Conservation (phyloP, 2,888 invertebrate species). For the Stenotaenia linearis region DNA sequence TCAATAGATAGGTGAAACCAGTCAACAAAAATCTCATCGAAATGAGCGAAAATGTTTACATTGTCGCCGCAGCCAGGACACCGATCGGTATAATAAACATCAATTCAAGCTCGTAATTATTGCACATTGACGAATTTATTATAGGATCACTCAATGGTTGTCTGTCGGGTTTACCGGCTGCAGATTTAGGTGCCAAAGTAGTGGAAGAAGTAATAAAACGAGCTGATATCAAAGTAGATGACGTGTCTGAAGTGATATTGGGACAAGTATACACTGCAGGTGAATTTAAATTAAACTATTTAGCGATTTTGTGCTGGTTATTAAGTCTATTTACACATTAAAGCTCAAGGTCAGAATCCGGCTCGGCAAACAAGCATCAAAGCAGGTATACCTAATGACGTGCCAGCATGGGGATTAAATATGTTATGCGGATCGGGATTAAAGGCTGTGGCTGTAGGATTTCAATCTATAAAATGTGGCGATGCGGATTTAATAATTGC, state of each 20-base stretch:
- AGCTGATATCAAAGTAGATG: constrained; percentile 55
- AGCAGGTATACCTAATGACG: constrained; percentile 63
- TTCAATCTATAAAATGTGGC: constrained; percentile 63
- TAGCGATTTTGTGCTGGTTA: no score
- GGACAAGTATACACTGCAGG: constrained; percentile 62
- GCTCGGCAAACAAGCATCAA: constrained; percentile 68
- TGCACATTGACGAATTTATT: constrained; percentile 34
- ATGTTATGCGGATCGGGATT: constrained; percentile 81
- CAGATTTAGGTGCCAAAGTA: constrained; percentile 63
- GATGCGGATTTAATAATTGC: no score
- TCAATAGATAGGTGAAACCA: neutral
- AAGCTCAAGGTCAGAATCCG: constrained; percentile 80
- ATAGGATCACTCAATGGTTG: constrained; percentile 65
- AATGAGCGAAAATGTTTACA: constrained; percentile 53
- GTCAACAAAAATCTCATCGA: neutral
- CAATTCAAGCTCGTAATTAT: no score
- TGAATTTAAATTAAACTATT: constrained; percentile 34
- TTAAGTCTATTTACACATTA: no score
- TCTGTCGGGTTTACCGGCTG: constrained; percentile 61
- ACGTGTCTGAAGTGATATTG: constrained; percentile 72
- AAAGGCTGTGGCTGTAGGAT: constrained; percentile 62
- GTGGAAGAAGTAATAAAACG: constrained; percentile 60
- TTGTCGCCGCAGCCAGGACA: constrained; percentile 74
- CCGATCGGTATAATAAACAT: constrained; percentile 69
- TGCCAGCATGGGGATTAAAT: constrained; percentile 66